phyloP scores from a whole-genome alignment of 2,113 vertebrate genomes.

The Agelaius tricolor region DNA sequence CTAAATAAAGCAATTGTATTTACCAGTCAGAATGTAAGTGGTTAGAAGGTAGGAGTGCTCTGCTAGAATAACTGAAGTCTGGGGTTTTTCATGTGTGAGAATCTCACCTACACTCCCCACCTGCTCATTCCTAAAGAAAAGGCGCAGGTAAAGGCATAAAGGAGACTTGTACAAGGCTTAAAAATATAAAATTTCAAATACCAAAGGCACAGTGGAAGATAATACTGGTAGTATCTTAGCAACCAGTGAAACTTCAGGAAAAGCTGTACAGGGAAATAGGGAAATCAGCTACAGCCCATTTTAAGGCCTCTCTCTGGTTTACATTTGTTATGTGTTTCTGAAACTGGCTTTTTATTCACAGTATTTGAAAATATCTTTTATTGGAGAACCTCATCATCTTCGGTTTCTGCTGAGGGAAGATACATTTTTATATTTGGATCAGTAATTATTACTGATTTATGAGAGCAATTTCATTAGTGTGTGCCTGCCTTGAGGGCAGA shows the following conservation, averaged over 20 bases:
- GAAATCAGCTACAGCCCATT: neutral
- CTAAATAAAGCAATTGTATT: neutral
- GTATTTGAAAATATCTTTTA: neutral
- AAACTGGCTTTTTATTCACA: neutral
- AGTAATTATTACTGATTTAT: neutral
- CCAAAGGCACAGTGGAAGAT: neutral
- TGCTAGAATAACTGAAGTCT: neutral
- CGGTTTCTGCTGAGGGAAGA: neutral
- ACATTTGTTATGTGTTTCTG: neutral
- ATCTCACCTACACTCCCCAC: neutral
- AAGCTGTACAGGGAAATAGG: neutral
- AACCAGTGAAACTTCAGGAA: constrained; percentile 15
- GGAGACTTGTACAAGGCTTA: neutral
- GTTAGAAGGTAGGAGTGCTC: neutral
- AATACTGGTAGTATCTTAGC: constrained; percentile 37
- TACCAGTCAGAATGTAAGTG: neutral
- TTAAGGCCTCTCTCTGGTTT: neutral
- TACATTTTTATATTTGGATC: neutral
- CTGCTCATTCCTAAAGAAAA: neutral
- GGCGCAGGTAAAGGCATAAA: neutral
- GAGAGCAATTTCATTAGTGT: neutral
- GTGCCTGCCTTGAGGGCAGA: neutral
- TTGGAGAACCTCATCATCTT: neutral
- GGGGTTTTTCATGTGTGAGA: neutral
- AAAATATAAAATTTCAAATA: neutral